Conservation (phyloP, 2,797 vertebrate species). For the Neosilurus hyrtlii region DNA sequence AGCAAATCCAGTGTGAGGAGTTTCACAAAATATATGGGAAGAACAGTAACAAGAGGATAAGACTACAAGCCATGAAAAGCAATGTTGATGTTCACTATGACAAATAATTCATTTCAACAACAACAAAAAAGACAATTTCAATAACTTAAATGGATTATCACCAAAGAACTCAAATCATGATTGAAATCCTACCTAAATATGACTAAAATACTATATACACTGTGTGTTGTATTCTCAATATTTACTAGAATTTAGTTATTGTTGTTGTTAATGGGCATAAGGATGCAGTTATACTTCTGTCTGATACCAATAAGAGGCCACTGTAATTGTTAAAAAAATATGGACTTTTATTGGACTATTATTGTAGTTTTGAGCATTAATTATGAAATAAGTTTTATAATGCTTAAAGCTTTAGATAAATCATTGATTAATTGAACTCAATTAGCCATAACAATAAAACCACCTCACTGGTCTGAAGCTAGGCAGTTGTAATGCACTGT, state of each 20-base stretch:
- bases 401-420: background rate
- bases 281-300: background rate
- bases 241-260: background rate
- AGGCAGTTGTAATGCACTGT: too few relatives aligned
- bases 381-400: background rate
- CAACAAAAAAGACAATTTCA: background rate
- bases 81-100: background rate
- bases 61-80: background rate
- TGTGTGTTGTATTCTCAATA: background rate
- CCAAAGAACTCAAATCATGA: background rate
- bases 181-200: background rate
- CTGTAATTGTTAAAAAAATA: background rate
- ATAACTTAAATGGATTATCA: background rate
- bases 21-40: constrained; percentile 9
- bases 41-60: background rate
- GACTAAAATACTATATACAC: background rate
- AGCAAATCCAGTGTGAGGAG: constrained; percentile 27
- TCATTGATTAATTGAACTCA: too few relatives aligned
- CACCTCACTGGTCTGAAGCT: too few relatives aligned
- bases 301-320: background rate
- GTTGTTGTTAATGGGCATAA: background rate
- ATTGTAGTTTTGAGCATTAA: background rate
- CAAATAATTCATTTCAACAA: background rate
- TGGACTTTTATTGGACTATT: background rate
- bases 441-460: too few relatives aligned